A percentile compares a stretch with the other conserved stretches of the same genome.
These are phyloP conservation scores for Rutilus rutilus DNA, from an alignment of 2,113 vertebrate species.

Conservation along the genomic window DNA sequence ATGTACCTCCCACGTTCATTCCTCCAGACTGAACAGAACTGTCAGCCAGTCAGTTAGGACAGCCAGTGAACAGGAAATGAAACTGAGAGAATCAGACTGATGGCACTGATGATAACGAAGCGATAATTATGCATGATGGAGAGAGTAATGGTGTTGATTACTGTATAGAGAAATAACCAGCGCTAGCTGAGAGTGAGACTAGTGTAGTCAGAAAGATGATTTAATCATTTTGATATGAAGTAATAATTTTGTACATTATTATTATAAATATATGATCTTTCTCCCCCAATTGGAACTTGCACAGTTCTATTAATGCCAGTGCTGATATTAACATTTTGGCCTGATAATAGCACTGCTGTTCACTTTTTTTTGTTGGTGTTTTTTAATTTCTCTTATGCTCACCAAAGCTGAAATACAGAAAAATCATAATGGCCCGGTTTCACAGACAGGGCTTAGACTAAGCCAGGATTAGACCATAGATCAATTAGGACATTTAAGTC, in stretches of 20 bases:
- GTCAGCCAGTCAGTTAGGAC: conserved; percentile 10
- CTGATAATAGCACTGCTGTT: too few species aligned
- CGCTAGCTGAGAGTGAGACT: not conserved
- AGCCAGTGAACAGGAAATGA: conserved; percentile 7
- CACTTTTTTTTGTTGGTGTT: too few species aligned
- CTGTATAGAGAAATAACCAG: not conserved
- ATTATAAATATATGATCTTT: not conserved
- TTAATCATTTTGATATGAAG: not conserved
- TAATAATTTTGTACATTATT: not conserved
- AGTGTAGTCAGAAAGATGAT: not conserved
- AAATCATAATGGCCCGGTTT: too few species aligned
- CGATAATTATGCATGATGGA: not conserved
- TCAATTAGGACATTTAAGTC: too few species aligned
- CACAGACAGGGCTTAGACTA: too few species aligned
- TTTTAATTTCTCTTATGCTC: too few species aligned
- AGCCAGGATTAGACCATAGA: too few species aligned
- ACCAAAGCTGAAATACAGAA: too few species aligned
- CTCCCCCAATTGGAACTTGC: not conserved
- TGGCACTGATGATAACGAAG: not conserved
- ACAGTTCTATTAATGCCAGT: too few species aligned
- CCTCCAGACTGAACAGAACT: conserved; percentile 6
- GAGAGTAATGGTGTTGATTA: not conserved
- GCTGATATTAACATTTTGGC: too few species aligned
- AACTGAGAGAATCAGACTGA: not conserved
- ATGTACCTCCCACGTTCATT: conserved; percentile 42